Evolutionary conservation across 2,113 vertebrate genomes (phyloP).

Genomic region (Gila orcuttii): DNA sequence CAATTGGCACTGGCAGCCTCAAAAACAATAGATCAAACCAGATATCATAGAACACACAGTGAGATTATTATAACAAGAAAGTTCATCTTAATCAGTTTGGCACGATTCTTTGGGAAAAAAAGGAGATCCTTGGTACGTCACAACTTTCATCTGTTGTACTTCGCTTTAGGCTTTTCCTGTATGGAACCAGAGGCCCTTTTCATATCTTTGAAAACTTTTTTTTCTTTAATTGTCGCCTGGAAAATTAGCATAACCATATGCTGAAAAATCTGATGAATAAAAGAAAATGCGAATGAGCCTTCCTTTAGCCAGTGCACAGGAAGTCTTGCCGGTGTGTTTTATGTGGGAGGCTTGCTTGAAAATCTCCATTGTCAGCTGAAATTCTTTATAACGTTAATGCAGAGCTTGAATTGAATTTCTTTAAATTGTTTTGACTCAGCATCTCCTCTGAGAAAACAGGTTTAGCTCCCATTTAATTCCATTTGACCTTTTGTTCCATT

Average conservation of each 20-base stretch:
- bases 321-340: not conserved
- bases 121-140: not conserved
- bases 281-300: not conserved
- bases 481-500: constrained; percentile 16
- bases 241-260: not conserved
- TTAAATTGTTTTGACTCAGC: constrained; percentile 18
- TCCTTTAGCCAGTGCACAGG: constrained; percentile 9
- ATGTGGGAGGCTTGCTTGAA: not conserved
- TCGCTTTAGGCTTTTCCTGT: constrained; percentile 11
- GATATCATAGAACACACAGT: not conserved
- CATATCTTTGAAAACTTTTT: not conserved
- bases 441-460: constrained; percentile 12
- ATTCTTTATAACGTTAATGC: not conserved
- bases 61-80: not conserved
- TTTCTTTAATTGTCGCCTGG: not conserved
- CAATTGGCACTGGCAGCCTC: not conserved
- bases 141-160: constrained; percentile 23
- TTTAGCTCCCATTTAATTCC: not conserved
- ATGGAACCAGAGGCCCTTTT: not conserved
- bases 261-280: not conserved
- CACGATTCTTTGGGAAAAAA: not conserved
- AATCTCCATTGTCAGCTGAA: not conserved
- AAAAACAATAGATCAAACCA: not conserved
- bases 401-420: not conserved
- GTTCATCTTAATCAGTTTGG: not conserved